Evolutionary conservation across 2,113 vertebrate species (phyloP), one percentile per base, ranked within the genome.

Genomic region (Trinectes maculatus): DNA sequence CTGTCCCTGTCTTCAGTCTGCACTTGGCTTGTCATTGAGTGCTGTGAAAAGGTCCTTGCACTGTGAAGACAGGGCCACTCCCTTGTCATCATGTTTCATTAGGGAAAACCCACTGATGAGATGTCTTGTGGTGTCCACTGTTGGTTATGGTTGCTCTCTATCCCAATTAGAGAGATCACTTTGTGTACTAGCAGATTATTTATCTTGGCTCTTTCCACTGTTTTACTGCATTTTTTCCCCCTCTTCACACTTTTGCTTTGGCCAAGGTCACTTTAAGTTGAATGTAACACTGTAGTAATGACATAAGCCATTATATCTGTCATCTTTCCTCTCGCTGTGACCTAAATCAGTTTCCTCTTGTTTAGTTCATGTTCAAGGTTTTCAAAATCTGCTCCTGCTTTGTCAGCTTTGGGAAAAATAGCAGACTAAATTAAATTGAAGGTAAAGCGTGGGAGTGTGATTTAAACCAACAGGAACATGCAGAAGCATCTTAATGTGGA

Each of bases 1-100:
- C 21, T 36, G 62, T 76, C 44, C 24, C 33, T 64, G 51, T 71
- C 57, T 78, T 40, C 37, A 36, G 55, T 29, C 65, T 69, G 53
- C 36, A 40, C 58, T 59, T 5, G 0, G 40, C 24, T 24, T 60
- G 65, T 42, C 42, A 40, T n/a, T 44, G 60, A 71, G 55, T 21
- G 21, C 46, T 72, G 53, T 64, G 40, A 79, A 66, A 52, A 24
- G 31, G 47, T 46, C 53, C 49, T 66, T 18, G 28, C 19, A 6
- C 39, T 66, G 69, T 22, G 24, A 46, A 21, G 57, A 71, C 70
- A 44, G 29, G 60, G 37, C 48, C 46, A 29, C 0, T 46, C 19
- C 1, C 57, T 55, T 51, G 34, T 61, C 53, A 16, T 40, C 44
- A 16, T 29, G 43, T 70, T 39, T 74, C 70, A 28, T 18, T 8